Percentiles rank a stretch among this genome's conserved stretches.
Evolutionary conservation across 1,140 invertebrate genomes (phyloP).

Genomic region (Magallana gigas): DNA sequence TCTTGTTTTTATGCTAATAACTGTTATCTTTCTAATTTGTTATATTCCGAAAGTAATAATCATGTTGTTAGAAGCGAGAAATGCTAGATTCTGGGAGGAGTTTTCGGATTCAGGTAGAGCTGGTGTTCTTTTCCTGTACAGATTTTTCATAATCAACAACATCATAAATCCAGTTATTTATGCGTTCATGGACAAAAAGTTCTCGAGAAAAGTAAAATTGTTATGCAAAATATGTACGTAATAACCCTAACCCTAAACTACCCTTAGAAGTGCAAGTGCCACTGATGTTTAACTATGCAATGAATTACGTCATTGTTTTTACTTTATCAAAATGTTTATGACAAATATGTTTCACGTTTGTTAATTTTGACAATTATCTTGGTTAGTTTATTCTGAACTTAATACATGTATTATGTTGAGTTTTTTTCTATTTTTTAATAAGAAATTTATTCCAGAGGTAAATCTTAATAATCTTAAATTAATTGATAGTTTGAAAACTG

Average conservation of each 20-base stretch:
- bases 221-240: not conserved
- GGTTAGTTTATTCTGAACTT: too few relatives aligned
- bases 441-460: too few relatives aligned
- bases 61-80: conserved; percentile 26
- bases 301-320: too few relatives aligned
- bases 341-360: too few relatives aligned
- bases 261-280: too few relatives aligned
- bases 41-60: conserved; percentile 39
- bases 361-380: too few relatives aligned
- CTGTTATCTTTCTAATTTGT: conserved; percentile 17
- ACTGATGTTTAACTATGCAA: too few relatives aligned
- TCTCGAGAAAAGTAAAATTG: conserved; percentile 10
- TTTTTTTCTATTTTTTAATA: too few relatives aligned
- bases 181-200: conserved; percentile 21
- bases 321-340: too few relatives aligned
- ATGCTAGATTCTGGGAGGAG: not conserved
- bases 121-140: not conserved
- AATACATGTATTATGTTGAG: too few relatives aligned
- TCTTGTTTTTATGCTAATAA: conserved; percentile 37
- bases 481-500: too few relatives aligned
- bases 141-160: conserved; percentile 43
- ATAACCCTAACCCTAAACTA: not conserved
- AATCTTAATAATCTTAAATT: too few relatives aligned
- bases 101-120: not conserved
- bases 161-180: conserved; percentile 46